A percentile compares a stretch with the other conserved stretches of the same genome.
phyloP scores from a whole-genome alignment of 30 jellyfish, hydroid and myxozoan species.

The Kudoa iwatai region DNA sequence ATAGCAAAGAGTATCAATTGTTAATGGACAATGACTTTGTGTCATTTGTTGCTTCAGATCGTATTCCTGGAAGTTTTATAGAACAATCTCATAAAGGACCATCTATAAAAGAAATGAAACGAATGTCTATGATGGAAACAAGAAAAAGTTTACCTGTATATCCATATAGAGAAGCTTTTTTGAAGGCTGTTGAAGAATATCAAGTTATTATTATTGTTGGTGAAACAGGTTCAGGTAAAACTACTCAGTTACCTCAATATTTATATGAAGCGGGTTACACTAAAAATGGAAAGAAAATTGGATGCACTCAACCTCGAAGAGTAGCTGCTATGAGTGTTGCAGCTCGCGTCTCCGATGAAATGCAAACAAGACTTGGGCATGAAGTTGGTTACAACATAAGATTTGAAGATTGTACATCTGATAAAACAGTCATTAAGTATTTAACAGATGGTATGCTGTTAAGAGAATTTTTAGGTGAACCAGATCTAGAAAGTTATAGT shows the following conservation, averaged over 20 bases:
- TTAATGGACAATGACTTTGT: slow-evolving; percentile 56
- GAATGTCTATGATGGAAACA: slow-evolving; percentile 20
- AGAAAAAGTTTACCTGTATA: slow-evolving; percentile 52
- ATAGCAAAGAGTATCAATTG: slow-evolving; percentile 26
- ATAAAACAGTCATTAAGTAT: slow-evolving; percentile 50
- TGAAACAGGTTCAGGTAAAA: slow-evolving; percentile 94
- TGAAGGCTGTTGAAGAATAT: slow-evolving; percentile 51
- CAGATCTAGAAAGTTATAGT: slow-evolving; percentile 76
- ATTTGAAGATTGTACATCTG: slow-evolving; percentile 76
- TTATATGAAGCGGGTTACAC: slow-evolving; percentile 75
- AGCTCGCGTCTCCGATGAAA: slow-evolving; percentile 94
- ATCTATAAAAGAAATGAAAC: slow-evolving; percentile 17
- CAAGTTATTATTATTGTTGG: slow-evolving; percentile 87
- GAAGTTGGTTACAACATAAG: slow-evolving; percentile 95
- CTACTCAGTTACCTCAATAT: slow-evolving; percentile 89
- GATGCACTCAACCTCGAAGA: slow-evolving; percentile 95
- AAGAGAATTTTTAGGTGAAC: slow-evolving; percentile 85
- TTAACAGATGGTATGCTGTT: slow-evolving; percentile 98
- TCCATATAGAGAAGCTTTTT: slow-evolving; percentile 19
- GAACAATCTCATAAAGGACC: too few species aligned
- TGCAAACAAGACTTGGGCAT: slow-evolving; percentile 49
- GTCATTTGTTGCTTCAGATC: slow-evolving; percentile 88
- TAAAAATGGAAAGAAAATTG: slow-evolving; percentile 36
- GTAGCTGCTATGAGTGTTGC: slow-evolving; percentile 99
- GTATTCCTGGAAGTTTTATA: slow-evolving; percentile 85